Conservation (phyloP, 2,888 invertebrate species). For the Metalampra italica region DNA sequence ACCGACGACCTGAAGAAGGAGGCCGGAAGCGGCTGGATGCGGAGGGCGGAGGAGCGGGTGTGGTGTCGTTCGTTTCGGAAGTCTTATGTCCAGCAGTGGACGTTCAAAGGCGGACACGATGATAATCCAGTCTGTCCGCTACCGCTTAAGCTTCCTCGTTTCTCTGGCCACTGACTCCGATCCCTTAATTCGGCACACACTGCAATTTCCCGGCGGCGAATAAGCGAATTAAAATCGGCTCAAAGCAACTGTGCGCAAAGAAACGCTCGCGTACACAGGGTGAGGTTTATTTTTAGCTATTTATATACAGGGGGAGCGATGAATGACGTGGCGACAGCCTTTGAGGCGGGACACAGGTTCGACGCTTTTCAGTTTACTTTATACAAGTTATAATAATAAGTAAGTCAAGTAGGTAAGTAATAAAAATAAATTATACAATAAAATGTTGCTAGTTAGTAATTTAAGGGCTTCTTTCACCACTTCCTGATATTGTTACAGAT, state of each 20-base stretch:
- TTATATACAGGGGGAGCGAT: conserved; percentile 39
- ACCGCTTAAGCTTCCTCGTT: conserved; percentile 2
- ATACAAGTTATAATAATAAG: too few relatives aligned
- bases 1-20: too few relatives aligned
- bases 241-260: conserved; percentile 68
- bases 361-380: neutral
- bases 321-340: conserved; percentile 55
- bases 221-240: conserved; percentile 74
- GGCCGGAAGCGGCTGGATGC: too few relatives aligned
- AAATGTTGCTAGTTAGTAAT: too few relatives aligned
- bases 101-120: too few relatives aligned
- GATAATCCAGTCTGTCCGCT: conserved; percentile 1
- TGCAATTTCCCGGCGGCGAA: conserved; percentile 60
- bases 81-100: too few relatives aligned
- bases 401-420: too few relatives aligned
- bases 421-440: too few relatives aligned
- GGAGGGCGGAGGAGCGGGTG: too few relatives aligned
- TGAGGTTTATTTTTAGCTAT: conserved; percentile 58
- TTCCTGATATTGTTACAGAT: too few relatives aligned
- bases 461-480: too few relatives aligned
- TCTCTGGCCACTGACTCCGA: conserved; percentile 12
- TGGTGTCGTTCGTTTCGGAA: too few relatives aligned
- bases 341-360: conserved; percentile 32
- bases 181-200: conserved; percentile 55
- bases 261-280: conserved; percentile 52